Percentiles rank a stretch among this genome's conserved stretches.
Evolutionary conservation across 1,140 invertebrate genomes (phyloP).

Genomic region (Batillaria attramentaria): DNA sequence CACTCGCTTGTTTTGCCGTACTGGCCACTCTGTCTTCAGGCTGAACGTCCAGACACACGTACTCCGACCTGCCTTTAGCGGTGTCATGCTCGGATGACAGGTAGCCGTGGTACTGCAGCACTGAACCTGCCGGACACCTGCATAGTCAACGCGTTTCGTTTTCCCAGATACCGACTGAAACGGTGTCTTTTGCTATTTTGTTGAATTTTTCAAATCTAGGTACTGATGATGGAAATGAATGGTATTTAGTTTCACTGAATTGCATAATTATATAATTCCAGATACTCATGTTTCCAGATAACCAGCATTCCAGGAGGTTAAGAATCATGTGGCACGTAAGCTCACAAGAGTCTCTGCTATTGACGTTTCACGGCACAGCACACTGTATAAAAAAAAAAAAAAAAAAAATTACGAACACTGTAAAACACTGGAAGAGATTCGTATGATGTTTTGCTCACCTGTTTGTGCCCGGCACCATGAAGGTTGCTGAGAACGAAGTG

Average conservation of each 20-base stretch:
- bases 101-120: constrained; percentile 43
- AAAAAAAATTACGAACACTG: too few relatives aligned
- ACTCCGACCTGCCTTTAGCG: constrained; percentile 31
- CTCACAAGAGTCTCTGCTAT: too few relatives aligned
- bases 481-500: background rate
- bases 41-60: constrained; percentile 47
- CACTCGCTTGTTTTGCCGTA: constrained; percentile 35
- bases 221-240: too few relatives aligned
- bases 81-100: constrained; percentile 34
- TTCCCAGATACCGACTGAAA: background rate
- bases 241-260: background rate
- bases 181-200: background rate
- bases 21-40: constrained; percentile 39
- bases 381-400: too few relatives aligned
- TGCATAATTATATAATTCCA: background rate
- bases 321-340: too few relatives aligned
- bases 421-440: too few relatives aligned
- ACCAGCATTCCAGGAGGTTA: too few relatives aligned
- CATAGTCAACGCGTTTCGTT: too few relatives aligned
- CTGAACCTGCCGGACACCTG: background rate
- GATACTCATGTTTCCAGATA: too few relatives aligned
- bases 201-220: background rate
- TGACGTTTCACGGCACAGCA: too few relatives aligned
- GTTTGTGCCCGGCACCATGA: constrained; percentile 39
- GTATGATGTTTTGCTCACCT: background rate